Conservation (phyloP, 2,797 vertebrate genomes). For the Darevskia nairensis region DNA sequence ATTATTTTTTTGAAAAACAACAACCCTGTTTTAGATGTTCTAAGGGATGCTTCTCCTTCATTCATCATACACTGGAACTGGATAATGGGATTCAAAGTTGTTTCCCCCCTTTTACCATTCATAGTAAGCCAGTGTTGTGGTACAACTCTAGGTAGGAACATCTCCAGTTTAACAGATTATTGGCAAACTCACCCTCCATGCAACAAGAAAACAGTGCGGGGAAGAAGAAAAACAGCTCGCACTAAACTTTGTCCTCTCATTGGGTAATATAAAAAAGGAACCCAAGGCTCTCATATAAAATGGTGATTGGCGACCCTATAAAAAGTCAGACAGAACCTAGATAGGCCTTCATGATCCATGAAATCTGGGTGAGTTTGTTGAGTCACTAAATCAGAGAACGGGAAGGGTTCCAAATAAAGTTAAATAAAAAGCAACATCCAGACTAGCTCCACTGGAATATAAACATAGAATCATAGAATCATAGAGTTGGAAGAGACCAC, state of each 20-base stretch:
- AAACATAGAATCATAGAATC: not conserved
- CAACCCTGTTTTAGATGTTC: not conserved
- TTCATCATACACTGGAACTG: slow-evolving; percentile 10
- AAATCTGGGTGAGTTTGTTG: not conserved
- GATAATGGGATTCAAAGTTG: slow-evolving; percentile 7
- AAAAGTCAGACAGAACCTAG: slow-evolving; percentile 8
- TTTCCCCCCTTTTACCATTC: not conserved
- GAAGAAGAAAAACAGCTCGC: not conserved
- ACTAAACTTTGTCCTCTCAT: rapidly evolving
- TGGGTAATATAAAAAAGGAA: not conserved
- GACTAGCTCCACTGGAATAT: not conserved
- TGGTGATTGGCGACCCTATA: not conserved
- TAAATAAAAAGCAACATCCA: not conserved
- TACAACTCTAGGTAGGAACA: not conserved
- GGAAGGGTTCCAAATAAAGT: not conserved
- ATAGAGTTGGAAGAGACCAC: too few species aligned
- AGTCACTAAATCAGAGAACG: not conserved
- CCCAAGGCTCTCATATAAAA: slow-evolving; percentile 1
- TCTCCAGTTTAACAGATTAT: not conserved
- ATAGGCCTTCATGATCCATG: not conserved
- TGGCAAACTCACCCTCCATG: not conserved
- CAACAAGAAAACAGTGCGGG: not conserved
- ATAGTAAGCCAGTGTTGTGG: not conserved
- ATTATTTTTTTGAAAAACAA: too few species aligned
- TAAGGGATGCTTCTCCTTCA: not conserved